These are phyloP conservation scores for Podarcis siculus DNA, from an alignment of 2,797 vertebrate species.

Conservation along the genomic window DNA sequence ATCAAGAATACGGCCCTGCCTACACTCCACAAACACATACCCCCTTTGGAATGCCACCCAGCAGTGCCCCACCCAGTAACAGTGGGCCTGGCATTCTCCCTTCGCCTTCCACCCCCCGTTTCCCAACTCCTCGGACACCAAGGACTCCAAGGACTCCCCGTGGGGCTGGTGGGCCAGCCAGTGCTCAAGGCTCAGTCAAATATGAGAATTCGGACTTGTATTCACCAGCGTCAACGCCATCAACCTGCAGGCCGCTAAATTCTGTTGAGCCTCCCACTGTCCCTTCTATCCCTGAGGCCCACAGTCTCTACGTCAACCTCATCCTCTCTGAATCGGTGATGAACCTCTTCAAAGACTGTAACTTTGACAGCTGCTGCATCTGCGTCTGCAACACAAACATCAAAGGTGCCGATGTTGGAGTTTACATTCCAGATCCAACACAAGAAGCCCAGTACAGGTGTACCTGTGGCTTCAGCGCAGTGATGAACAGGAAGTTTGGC, in stretches of 20 bases:
- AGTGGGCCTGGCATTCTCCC: slow-evolving; percentile 91
- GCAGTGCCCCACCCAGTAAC: slow-evolving; percentile 95
- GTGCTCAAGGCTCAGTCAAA: slow-evolving; percentile 94
- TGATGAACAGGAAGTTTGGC: slow-evolving; percentile 96
- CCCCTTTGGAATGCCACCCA: slow-evolving; percentile 90
- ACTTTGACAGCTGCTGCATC: slow-evolving; percentile 99
- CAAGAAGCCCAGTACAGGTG: slow-evolving; percentile 92
- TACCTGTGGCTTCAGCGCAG: slow-evolving; percentile 96
- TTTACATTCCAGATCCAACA: slow-evolving; percentile 95
- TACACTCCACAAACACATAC: slow-evolving; percentile 97
- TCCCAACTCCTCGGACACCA: slow-evolving; percentile 94
- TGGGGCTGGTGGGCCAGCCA: slow-evolving; percentile 89
- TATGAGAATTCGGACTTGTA: slow-evolving; percentile 97
- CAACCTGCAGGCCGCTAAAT: slow-evolving; percentile 94
- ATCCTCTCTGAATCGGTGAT: slow-evolving; percentile 98
- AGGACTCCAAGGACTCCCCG: slow-evolving; percentile 94
- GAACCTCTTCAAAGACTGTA: slow-evolving; percentile 99
- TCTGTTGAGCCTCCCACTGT: slow-evolving; percentile 97
- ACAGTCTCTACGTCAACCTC: slow-evolving; percentile 98
- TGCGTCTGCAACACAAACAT: slow-evolving; percentile 99
- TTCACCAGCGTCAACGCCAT: slow-evolving; percentile 96
- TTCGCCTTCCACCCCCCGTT: slow-evolving; percentile 95
- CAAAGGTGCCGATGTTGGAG: slow-evolving; percentile 95
- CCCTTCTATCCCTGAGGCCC: slow-evolving; percentile 95
- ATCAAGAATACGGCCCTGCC: slow-evolving; percentile 94